phyloP scores from a whole-genome alignment of 1,140 invertebrate genomes.

The Drosophila fuyamai region DNA sequence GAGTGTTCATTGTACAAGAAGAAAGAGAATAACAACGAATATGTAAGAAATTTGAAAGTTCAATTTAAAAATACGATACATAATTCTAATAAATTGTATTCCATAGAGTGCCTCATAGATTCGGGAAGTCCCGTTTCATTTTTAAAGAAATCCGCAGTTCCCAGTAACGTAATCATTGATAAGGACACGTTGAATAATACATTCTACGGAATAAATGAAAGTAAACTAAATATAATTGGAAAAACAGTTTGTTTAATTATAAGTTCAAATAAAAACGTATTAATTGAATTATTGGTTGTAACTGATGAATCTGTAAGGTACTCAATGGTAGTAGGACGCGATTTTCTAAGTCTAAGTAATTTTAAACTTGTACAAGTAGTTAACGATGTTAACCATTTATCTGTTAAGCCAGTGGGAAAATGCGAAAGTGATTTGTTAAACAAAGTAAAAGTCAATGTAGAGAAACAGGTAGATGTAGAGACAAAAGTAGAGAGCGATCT shows the following conservation, averaged over 20 bases:
- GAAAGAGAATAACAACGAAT: not conserved
- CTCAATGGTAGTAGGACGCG: slow-evolving; percentile 1
- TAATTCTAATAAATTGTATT: not conserved
- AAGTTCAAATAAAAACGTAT: too few species aligned
- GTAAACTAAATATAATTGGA: too few species aligned
- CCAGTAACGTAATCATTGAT: not conserved
- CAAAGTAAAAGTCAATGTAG: too few species aligned
- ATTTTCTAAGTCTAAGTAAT: slow-evolving; percentile 1
- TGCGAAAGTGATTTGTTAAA: too few species aligned
- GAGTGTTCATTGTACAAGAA: slow-evolving; percentile 2
- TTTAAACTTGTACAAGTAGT: not conserved
- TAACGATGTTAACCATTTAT: not conserved
- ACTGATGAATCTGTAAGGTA: too few species aligned
- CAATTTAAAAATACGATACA: not conserved
- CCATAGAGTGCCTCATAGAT: not conserved
- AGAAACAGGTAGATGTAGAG: too few species aligned
- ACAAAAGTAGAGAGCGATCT: too few species aligned
- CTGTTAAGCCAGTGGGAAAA: not conserved
- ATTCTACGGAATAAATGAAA: not conserved
- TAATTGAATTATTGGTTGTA: not conserved
- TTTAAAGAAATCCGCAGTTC: not conserved
- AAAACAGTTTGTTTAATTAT: not conserved
- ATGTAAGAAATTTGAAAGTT: not conserved
- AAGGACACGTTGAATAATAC: not conserved
- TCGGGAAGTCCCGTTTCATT: not conserved